Percentiles rank a stretch among this genome's conserved stretches.
phyloP scores from a whole-genome alignment of 2,113 vertebrate species.

The Silurus meridionalis region DNA sequence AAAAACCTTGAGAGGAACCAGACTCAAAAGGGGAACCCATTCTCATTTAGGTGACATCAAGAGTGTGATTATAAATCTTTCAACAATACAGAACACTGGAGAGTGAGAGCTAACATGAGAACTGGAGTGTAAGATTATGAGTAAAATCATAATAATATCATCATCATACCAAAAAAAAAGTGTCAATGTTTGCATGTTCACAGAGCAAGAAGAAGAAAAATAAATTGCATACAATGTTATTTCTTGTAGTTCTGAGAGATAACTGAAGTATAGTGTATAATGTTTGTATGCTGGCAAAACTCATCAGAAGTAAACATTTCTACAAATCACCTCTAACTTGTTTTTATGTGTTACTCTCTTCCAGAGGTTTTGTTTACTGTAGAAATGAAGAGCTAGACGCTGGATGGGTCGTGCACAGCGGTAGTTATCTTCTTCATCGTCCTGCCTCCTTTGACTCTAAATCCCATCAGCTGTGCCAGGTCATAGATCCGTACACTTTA shows the following conservation, averaged over 20 bases:
- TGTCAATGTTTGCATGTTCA: not conserved
- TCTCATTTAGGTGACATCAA: too few species aligned
- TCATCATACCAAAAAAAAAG: not conserved
- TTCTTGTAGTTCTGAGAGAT: too few species aligned
- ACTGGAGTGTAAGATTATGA: too few species aligned
- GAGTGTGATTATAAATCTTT: too few species aligned
- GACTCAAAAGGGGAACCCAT: too few species aligned
- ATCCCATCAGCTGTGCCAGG: conserved; percentile 94
- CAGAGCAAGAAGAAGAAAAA: not conserved
- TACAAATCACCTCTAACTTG: not conserved
- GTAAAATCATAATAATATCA: too few species aligned
- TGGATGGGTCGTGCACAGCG: conserved; percentile 91
- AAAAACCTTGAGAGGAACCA: too few species aligned
- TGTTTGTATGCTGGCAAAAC: not conserved
- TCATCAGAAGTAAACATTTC: not conserved
- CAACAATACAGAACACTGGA: too few species aligned
- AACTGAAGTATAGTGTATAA: too few species aligned
- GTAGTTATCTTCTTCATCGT: conserved; percentile 83
- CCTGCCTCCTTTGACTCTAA: conserved; percentile 95
- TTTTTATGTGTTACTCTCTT: conserved; percentile 19
- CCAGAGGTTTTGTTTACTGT: conserved; percentile 95
- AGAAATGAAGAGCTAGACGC: conserved; percentile 93
- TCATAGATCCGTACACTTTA: conserved; percentile 92
- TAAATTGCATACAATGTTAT: not conserved
- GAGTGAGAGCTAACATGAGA: too few species aligned